phyloP scores from a whole-genome alignment of 2,113 vertebrate species.

The Nymphicus hollandicus region DNA sequence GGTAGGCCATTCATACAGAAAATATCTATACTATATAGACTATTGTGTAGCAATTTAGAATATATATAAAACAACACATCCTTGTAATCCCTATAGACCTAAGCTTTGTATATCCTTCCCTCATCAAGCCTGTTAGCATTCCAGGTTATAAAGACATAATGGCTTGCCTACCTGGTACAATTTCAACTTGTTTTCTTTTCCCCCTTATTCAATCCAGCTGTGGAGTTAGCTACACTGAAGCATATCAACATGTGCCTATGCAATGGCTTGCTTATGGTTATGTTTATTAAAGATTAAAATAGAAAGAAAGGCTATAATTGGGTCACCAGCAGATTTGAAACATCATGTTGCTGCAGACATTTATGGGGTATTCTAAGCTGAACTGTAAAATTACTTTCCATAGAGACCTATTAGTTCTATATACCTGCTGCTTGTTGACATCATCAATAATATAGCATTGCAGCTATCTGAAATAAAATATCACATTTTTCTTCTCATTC shows the following conservation, averaged over 20 bases:
- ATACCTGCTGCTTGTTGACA: not conserved
- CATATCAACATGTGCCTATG: not conserved
- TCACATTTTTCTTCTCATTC: not conserved
- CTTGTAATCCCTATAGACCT: not conserved
- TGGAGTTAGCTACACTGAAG: not conserved
- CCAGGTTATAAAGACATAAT: not conserved
- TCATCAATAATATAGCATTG: not conserved
- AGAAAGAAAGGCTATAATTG: not conserved
- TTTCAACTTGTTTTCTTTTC: not conserved
- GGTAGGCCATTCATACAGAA: not conserved
- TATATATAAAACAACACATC: not conserved
- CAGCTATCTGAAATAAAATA: not conserved
- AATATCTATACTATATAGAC: not conserved
- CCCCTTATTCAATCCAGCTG: not conserved
- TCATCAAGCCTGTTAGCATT: not conserved
- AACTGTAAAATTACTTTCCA: not conserved
- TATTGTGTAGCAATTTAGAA: not conserved
- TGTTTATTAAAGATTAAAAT: not conserved
- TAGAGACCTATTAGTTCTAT: not conserved
- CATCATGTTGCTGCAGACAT: not conserved
- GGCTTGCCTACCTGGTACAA: not conserved
- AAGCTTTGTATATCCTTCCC: not conserved
- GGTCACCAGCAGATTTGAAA: not conserved
- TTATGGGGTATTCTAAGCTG: not conserved
- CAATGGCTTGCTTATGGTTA: not conserved